phyloP scores from a whole-genome alignment of 2,888 invertebrate species.

The Phoronis australis region DNA sequence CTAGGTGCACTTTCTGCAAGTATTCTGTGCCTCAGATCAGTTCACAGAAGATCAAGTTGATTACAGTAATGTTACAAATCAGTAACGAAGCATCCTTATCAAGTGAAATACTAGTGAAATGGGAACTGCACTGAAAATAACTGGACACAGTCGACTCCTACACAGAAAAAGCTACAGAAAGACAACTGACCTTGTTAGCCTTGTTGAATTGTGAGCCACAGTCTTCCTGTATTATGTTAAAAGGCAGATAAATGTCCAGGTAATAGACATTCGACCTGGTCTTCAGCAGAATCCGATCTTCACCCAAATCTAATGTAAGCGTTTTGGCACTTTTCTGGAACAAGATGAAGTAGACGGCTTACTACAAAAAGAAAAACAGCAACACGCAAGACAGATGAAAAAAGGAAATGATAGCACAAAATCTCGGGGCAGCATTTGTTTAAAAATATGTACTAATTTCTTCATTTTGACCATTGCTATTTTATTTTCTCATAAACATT shows the following conservation, averaged over 20 bases:
- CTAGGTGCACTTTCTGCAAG: no score
- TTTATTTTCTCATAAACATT: background rate
- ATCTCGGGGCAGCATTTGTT: background rate
- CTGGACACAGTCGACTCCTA: no score
- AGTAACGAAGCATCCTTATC: no score
- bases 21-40: no score
- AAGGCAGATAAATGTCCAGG: slow-evolving; percentile 51
- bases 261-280: slow-evolving; percentile 47
- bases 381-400: background rate
- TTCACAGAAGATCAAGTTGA: no score
- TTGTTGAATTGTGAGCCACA: slow-evolving; percentile 51
- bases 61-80: no score
- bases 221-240: slow-evolving; percentile 41
- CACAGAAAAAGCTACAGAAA: no score
- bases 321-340: slow-evolving; percentile 42
- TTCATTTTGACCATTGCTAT: background rate
- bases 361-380: background rate
- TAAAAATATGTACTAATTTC: background rate
- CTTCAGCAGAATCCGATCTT: slow-evolving; percentile 47
- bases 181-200: slow-evolving; percentile 32
- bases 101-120: no score
- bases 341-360: slow-evolving; percentile 4
- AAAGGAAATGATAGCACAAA: background rate
- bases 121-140: no score
- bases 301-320: slow-evolving; percentile 49